Base-by-base conservation (phyloP, 2,888 invertebrate species). In the Brassicogethes aeneus region DNA sequence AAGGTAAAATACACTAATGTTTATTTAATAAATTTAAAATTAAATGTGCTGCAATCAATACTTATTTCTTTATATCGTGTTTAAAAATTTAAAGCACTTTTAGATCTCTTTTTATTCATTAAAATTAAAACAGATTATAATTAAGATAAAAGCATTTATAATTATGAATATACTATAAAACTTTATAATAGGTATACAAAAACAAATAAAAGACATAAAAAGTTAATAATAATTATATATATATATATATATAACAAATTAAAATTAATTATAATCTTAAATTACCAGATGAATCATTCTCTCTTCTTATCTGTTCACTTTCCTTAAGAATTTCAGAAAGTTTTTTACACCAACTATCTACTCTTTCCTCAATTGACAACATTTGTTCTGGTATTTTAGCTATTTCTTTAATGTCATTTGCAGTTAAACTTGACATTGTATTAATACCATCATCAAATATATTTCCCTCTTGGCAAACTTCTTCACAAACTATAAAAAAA, bases 241-340 rank as follows among this genome's bases (percentile, higher is more conserved):
- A 33, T 12, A 33, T 15, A 12, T 35, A 8, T 35, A 14, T 15
- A 3, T 8, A 14, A 8, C 15, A 23, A 23, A 23, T 7, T 23
- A 23, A 23, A 23, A 5, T 10, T 23, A n/a, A n/a, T n/a, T 10
- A 35, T 7, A 35, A 35, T 7, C 10, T 35, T n/a, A 14, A 32
- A 37, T 37, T 50, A 64, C 64, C 69, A 39, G 85, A 86, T 2
- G 85, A 84, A 64, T 95, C 93, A 44, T 90, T 90, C 64, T 95
- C 95, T 31, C 88, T 80, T 39, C 94, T 75, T 46, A 95, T 74
- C 62, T 94, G 92, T 60, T 92, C 92, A 59, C 92, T 92, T 63
- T 94, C 93, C 42, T 89, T 85, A 39, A 94, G 72, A 43, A 88
- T 81, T 68, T 89, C 87, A 64, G 85, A 81, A 15, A 90, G 77